These are phyloP conservation scores for Trematomus bernacchii DNA, from an alignment of 2,797 vertebrate genomes.

Conservation along the genomic window DNA sequence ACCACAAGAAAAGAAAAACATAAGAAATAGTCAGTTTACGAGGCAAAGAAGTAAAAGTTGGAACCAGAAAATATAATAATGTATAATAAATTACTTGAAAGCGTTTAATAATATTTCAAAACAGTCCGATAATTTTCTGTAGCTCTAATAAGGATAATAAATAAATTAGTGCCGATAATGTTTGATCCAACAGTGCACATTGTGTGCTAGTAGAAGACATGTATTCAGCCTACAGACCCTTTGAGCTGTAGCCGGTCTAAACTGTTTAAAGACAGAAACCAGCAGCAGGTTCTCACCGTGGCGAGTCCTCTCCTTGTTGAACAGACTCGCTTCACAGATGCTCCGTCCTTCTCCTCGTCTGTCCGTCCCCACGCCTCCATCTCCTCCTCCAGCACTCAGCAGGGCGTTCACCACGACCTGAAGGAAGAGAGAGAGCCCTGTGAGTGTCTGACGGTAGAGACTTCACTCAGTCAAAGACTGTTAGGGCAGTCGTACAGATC, in stretches of 20 bases:
- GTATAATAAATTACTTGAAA: no score
- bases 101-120: background rate
- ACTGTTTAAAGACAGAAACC: background rate
- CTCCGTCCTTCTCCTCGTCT: slow-evolving; percentile 81
- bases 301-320: slow-evolving; percentile 87
- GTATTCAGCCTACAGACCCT: background rate
- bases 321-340: slow-evolving; percentile 93
- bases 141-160: background rate
- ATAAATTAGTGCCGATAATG: background rate
- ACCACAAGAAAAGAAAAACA: no score
- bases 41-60: background rate
- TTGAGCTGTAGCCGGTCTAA: background rate
- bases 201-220: background rate
- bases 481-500: background rate
- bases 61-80: background rate
- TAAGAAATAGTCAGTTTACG: background rate
- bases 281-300: slow-evolving; percentile 81
- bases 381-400: slow-evolving; percentile 87
- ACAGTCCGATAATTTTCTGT: background rate
- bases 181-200: background rate
- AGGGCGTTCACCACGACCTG: slow-evolving; percentile 89
- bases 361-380: slow-evolving; percentile 64
- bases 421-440: background rate
- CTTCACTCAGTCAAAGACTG: background rate
- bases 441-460: background rate